A percentile compares a stretch with the other conserved stretches of the same genome.
Evolutionary conservation across 2,113 vertebrate genomes (phyloP).

Genomic region (Seriola aureovittata): DNA sequence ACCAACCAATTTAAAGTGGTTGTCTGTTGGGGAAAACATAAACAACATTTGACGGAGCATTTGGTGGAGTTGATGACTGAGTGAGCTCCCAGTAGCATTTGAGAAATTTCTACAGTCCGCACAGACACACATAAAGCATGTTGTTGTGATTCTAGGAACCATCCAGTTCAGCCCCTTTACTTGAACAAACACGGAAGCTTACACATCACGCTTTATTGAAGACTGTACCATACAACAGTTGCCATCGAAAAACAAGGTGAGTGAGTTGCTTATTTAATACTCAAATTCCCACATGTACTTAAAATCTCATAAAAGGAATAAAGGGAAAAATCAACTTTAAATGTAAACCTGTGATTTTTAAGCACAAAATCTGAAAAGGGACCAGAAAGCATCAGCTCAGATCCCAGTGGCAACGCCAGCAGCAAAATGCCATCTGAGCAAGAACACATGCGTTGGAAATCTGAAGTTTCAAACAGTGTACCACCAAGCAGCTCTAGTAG

Average conservation of each 20-base stretch:
- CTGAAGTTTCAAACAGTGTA: neutral
- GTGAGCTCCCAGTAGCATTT: neutral
- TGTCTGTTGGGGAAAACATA: slow-evolving; percentile 11
- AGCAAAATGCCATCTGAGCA: neutral
- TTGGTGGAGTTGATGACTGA: neutral
- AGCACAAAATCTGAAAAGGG: slow-evolving; percentile 70
- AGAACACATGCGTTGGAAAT: neutral
- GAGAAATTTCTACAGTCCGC: neutral
- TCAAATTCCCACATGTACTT: neutral
- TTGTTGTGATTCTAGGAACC: slow-evolving; percentile 61
- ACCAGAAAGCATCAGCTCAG: rapidly evolving
- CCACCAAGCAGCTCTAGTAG: neutral
- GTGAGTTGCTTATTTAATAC: neutral
- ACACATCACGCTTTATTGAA: slow-evolving; percentile 89
- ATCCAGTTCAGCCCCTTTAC: slow-evolving; percentile 86
- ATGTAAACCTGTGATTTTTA: neutral
- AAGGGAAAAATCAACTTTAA: neutral
- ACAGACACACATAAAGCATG: neutral
- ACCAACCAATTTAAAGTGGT: neutral
- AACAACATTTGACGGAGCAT: neutral
- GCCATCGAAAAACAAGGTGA: slow-evolving; percentile 87
- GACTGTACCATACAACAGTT: slow-evolving; percentile 89
- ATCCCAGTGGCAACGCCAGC: neutral
- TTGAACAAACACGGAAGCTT: slow-evolving; percentile 87
- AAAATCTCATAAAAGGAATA: neutral